These are phyloP conservation scores for Centroberyx gerrardi DNA, from an alignment of 2,797 vertebrate species.

Conservation along the genomic window DNA sequence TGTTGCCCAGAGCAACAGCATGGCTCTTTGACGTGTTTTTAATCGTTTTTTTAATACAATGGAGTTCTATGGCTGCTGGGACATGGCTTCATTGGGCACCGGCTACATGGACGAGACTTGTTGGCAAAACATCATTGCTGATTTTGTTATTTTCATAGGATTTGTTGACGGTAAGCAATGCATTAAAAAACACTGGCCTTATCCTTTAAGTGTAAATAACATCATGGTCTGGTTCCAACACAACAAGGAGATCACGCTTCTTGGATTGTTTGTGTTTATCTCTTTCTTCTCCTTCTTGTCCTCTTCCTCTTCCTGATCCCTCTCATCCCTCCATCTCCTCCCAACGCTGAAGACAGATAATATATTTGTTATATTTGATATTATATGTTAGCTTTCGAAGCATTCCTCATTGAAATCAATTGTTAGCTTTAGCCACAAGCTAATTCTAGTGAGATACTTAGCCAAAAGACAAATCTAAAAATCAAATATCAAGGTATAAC, in stretches of 20 bases:
- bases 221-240: neutral
- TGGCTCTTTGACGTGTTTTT: too few relatives aligned
- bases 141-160: too few relatives aligned
- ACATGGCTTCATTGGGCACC: too few relatives aligned
- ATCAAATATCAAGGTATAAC: neutral
- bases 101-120: too few relatives aligned
- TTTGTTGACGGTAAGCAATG: too few relatives aligned
- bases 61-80: too few relatives aligned
- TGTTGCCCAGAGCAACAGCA: too few relatives aligned
- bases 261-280: slow-evolving; percentile 11
- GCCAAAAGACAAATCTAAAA: slow-evolving; percentile 27
- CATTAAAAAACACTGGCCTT: too few relatives aligned
- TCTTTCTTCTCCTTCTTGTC: slow-evolving; percentile 17
- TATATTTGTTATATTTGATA: neutral
- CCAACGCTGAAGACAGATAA: too few relatives aligned
- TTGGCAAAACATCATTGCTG: too few relatives aligned
- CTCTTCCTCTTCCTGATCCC: slow-evolving; percentile 1
- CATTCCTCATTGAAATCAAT: slow-evolving; percentile 1
- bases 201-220: slow-evolving; percentile 3
- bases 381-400: slow-evolving; percentile 19
- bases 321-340: neutral
- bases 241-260: slow-evolving; percentile 16
- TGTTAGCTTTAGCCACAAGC: neutral
- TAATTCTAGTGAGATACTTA: neutral
- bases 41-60: too few relatives aligned